Evolutionary conservation across 1,140 invertebrate genomes (phyloP), one percentile per base, ranked within the genome.

Genomic region (Procambarus clarkii): DNA sequence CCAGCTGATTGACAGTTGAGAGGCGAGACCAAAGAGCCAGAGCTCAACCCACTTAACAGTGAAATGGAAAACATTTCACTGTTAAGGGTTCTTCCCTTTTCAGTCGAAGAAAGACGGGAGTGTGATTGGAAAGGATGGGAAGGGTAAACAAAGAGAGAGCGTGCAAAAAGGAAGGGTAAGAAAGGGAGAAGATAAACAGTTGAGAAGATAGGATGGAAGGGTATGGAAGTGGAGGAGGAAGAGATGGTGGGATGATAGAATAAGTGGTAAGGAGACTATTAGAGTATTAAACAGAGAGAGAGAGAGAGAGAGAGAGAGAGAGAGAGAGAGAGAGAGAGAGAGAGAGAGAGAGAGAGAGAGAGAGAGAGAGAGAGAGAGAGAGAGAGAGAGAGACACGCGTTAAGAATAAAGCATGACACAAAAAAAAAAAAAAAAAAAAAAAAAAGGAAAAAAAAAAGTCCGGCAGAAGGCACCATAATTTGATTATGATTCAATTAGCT

Each of bases 231-330:
- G 34, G 54, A 58, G 13, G 54, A 58, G 54, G 54, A 58, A 58
- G 54, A 58, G 13, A 13, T 58, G 13, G 60, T 2, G 60, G 18
- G 18, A 3, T 15, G 18, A 64, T 64, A 2, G 24, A 34, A n/a
- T 5, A 7, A 18, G 24, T 1, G 7, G 24, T 2, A 71, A 24
- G 34, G 69, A 74, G 69, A 24, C 24, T 34, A 18, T 18, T 11
- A 69, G 64, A 4, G 64, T 18, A 3, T 18, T 11, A 69, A 24
- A 74, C n/a, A 74, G 69, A 74, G 69, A 74, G 69, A 74, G 69
- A 74, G 69, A 74, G 69, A 74, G 69, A 74, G 69, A 74, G 69
- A 74, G 24, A 74, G 24, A 34, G 24, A 34, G n/a, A 74, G 69
- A 74, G 69, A 74, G n/a, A 71, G n/a, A 34, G n/a, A 34, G n/a